Evolutionary conservation across 2,888 invertebrate species (phyloP), one percentile per base, ranked within the genome.

Genomic region (Luperina nickerlii): DNA sequence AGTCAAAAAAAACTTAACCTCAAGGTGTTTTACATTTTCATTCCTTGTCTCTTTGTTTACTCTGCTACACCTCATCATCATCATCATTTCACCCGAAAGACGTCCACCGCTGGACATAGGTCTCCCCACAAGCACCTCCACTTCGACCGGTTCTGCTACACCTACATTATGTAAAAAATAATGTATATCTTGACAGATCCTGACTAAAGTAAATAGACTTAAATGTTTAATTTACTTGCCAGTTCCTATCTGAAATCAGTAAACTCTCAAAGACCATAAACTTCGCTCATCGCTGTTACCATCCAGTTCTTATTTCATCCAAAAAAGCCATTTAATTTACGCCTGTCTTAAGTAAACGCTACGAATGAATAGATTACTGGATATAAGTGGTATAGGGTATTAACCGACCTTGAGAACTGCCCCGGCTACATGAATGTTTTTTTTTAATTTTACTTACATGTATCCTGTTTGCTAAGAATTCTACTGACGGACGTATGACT

Each of bases 371-470:
- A 90, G 88, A 90, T 90, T 91, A 88, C 87, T 81, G 84, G 85
- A 79, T 77, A 85, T 88, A 89, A 87, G 83, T 88, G 85, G 86
- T 73, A 51, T 72, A 76, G 87, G 92, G 91, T 89, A 74, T 89
- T 63, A 89, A 87, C 89, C 92, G 92, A 78, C 93, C 92, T 93
- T 92, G 91, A 65, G 45, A 82, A 67, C 79, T 72, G 76, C 82
- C 63, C n/a, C 57, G 45, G 72, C 78, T 69, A 73, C 82, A 87
- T 77, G 74, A 81, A 76, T 74, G 74, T 62, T 74, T 83, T 84
- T 83, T 83, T 70, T 74, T 72, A 84, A 82, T 78, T 86, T 81
- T 84, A 48, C n/a, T 68, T 73, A 79, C 73, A 54, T 65, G 63
- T 81, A 84, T 88, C 87, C 85, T 85, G 86, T 90, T 86, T 82